Conservation (phyloP, 2,113 vertebrate species). For the Archocentrus centrarchus region DNA sequence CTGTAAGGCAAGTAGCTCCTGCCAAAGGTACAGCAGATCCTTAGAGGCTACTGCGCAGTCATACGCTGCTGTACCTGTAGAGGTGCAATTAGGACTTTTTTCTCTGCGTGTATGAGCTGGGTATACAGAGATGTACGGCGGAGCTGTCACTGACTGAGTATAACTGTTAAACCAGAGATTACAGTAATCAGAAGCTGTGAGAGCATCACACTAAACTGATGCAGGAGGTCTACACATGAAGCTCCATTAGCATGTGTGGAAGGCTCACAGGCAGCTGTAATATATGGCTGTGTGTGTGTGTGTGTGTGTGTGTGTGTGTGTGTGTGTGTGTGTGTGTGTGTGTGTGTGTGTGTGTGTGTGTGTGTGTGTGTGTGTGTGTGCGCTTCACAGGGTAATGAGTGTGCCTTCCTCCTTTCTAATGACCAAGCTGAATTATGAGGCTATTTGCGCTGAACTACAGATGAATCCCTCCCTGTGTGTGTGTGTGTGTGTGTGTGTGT, state of each 20-base stretch:
- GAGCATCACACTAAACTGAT: neutral
- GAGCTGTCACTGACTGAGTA: neutral
- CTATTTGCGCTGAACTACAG: slow-evolving; percentile 48
- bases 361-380: neutral
- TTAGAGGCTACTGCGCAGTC: no score
- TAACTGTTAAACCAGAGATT: neutral
- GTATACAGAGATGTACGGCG: no score
- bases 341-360: neutral
- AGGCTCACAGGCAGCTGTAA: neutral
- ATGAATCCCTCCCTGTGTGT: slow-evolving; percentile 43
- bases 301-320: neutral
- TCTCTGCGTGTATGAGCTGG: neutral
- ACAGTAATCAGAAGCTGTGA: neutral
- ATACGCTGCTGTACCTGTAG: neutral
- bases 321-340: neutral
- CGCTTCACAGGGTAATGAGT: slow-evolving; percentile 38
- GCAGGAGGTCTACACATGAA: neutral
- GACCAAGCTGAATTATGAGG: slow-evolving; percentile 61
- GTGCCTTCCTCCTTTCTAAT: slow-evolving; percentile 63
- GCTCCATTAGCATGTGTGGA: neutral
- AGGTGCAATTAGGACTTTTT: neutral
- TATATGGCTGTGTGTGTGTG: neutral
- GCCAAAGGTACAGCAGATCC: neutral
- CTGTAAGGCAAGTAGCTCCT: neutral
- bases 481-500: neutral